Percentiles rank a stretch among this genome's conserved stretches.
Conservation (phyloP, 2,797 vertebrate species). For the Tokudaia tokunoshimensis region DNA sequence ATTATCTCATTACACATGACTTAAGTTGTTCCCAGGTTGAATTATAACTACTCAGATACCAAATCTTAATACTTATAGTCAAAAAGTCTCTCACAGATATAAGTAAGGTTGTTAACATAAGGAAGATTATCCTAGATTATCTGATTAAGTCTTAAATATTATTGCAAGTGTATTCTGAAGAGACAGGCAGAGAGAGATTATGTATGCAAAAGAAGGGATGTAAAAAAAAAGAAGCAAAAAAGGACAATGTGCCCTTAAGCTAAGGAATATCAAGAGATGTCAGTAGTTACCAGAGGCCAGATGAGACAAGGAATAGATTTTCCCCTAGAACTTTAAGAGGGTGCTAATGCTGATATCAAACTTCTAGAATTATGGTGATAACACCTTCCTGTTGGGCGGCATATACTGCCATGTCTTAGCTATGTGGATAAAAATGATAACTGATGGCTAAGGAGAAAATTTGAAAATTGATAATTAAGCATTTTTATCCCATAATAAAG, state of each 20-base stretch:
- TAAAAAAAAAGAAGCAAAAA: conserved; percentile 12
- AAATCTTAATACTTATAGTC: conserved; percentile 35
- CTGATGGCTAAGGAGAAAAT: background rate
- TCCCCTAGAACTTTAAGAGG: background rate
- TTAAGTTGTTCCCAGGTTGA: background rate
- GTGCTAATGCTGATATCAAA: background rate
- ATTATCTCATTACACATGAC: background rate
- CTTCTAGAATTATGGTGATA: background rate
- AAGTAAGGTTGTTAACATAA: conserved; percentile 35
- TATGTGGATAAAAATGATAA: background rate
- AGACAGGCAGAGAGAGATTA: background rate
- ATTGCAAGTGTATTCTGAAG: conserved; percentile 7
- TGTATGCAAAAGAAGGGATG: background rate
- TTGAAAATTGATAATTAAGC: background rate
- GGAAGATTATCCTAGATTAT: conserved; percentile 2
- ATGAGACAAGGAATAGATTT: conserved; percentile 4
- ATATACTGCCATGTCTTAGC: background rate
- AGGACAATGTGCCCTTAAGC: background rate
- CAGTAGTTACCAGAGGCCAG: background rate
- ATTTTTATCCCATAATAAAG: background rate
- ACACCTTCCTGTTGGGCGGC: background rate
- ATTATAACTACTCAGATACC: conserved; percentile 7
- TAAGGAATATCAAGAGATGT: background rate
- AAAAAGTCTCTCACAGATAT: background rate
- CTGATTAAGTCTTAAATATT: background rate